A percentile compares a stretch with the other conserved stretches of the same genome.
Evolutionary conservation across 2,113 vertebrate genomes (phyloP).

Genomic region (Mola mola): DNA sequence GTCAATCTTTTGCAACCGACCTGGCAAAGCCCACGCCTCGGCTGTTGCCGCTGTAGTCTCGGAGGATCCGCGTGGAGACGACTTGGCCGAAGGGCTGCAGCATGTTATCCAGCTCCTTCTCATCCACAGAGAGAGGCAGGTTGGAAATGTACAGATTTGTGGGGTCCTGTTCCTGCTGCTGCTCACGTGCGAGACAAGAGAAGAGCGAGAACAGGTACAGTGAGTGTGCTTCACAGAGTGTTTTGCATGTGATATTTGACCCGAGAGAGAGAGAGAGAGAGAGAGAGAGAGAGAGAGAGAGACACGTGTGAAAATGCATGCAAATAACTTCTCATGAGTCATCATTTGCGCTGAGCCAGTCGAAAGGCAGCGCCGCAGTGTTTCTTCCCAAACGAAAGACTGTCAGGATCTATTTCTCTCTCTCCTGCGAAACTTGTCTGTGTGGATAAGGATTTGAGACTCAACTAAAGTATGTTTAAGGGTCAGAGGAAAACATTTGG

Average conservation of each 20-base stretch:
- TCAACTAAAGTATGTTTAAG: conserved; percentile 3
- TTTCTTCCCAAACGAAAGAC: neutral
- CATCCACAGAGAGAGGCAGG: conserved; percentile 96
- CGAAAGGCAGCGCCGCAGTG: neutral
- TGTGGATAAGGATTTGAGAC: conserved; percentile 1
- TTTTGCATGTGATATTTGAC: neutral
- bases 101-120: conserved; percentile 98
- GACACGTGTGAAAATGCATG: neutral
- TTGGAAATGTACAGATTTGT: conserved; percentile 99
- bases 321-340: neutral
- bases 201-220: neutral
- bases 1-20: conserved; percentile 74
- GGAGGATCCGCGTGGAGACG: conserved; percentile 98
- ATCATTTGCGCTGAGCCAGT: no score
- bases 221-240: neutral
- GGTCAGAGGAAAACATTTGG: conserved; percentile 31
- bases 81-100: conserved; percentile 92
- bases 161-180: conserved; percentile 98
- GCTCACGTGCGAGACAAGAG: conserved; percentile 50
- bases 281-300: no score
- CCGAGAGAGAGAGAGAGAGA: neutral
- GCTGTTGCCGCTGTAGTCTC: conserved; percentile 96
- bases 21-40: conserved; percentile 98
- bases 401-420: neutral
- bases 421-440: neutral